Base-by-base conservation (phyloP, 2,888 invertebrate species). In the Beris morrisii region DNA sequence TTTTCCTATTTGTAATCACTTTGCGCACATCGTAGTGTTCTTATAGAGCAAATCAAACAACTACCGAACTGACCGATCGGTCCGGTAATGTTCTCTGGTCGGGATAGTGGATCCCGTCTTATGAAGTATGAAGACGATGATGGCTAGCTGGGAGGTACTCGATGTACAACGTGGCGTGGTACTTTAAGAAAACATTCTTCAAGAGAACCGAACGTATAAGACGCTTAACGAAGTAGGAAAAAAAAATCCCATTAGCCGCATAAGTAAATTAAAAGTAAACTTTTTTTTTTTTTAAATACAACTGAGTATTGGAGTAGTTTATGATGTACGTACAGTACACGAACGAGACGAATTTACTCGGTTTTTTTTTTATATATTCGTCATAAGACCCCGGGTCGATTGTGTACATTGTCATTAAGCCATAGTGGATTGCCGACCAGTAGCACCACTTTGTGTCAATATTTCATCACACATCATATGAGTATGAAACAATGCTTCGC, bases 191-290 rank as follows among this genome's bases (percentile, higher is more conserved):
- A 45, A 58, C 22, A 58, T n/a, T 58, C 58, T 58, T 28, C 12
- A 30, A 58, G 46, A 4, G 58, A 46, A 50, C 48, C 48, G 31
- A 50, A 22, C n/a, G 22, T n/a, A 54, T 30, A 22, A 48, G 48
- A 43, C 7, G n/a, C 44, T 9, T 11, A 22, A 56, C 11, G 9
- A 44, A 12, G 7, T 28, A 43, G 7, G 9, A 12, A 28, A 15
- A 43, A 43, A 55, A 56, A 48, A 44, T 48, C 46, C 67, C 64
- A 67, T 64, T 67, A 67, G 64, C 54, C 58, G 67, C 64, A 54
- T 64, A 64, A 64, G 64, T 67, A 67, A 67, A 67, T 67, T 67
- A 67, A 67, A 67, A 67, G 67, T 64, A 67, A 67, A 67, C 67
- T 67, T 64, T 54, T 52, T 30, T 32, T 59, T 31, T 52, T 48